phyloP scores from a whole-genome alignment of 2,888 invertebrate species.

The Hirtodrosophila trivittata region DNA sequence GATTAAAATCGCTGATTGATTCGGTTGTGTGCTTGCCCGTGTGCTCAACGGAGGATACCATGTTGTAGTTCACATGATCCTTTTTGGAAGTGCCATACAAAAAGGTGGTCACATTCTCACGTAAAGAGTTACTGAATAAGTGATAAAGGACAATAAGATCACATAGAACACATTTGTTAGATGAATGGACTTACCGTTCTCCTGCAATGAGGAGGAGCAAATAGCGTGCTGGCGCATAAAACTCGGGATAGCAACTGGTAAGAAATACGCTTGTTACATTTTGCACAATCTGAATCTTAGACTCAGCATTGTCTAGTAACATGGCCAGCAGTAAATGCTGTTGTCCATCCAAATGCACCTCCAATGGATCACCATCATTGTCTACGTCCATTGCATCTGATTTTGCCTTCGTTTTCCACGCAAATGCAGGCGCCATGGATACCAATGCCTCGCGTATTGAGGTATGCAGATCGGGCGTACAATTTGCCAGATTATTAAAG shows the following conservation, averaged over 20 bases:
- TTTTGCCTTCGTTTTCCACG: slow-evolving; percentile 77
- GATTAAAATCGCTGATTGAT: slow-evolving; percentile 79
- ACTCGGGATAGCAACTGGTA: slow-evolving; percentile 91
- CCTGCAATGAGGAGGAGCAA: slow-evolving; percentile 92
- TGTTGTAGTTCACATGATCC: slow-evolving; percentile 84
- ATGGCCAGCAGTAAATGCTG: slow-evolving; percentile 86
- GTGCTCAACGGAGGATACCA: slow-evolving; percentile 84
- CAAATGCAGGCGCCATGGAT: slow-evolving; percentile 88
- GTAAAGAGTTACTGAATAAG: slow-evolving; percentile 82
- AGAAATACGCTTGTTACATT: slow-evolving; percentile 93
- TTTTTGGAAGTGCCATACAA: slow-evolving; percentile 89
- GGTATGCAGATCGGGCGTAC: slow-evolving; percentile 85
- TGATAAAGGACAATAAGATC: too few species aligned
- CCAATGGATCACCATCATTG: slow-evolving; percentile 35
- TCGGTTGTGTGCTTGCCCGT: slow-evolving; percentile 72
- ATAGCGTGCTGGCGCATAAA: slow-evolving; percentile 92
- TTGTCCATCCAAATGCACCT: slow-evolving; percentile 81
- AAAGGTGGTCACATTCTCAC: slow-evolving; percentile 81
- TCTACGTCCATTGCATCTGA: slow-evolving; percentile 69
- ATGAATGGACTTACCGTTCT: slow-evolving; percentile 87
- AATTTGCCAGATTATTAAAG: slow-evolving; percentile 82
- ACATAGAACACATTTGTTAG: background rate
- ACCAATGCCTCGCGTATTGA: slow-evolving; percentile 88
- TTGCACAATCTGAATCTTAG: slow-evolving; percentile 91
- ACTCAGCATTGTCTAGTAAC: slow-evolving; percentile 89